These are phyloP conservation scores for Chaetogeoica ovagalla DNA, from an alignment of 2,888 invertebrate genomes.

Conservation along the genomic window DNA sequence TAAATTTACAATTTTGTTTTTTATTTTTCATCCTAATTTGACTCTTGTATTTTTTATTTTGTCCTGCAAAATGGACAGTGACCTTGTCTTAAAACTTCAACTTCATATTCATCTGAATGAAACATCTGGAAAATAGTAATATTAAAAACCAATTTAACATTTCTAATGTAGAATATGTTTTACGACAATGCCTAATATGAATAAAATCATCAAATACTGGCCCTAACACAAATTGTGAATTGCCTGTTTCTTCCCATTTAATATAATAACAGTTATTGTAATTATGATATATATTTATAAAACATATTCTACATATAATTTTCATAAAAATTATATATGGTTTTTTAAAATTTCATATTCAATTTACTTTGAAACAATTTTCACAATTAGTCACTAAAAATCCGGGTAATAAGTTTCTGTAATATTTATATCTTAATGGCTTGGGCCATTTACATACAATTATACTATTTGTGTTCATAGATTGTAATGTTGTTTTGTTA, in stretches of 20 bases:
- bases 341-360: too few species aligned
- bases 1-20: constrained; percentile 60
- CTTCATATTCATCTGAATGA: constrained; percentile 94
- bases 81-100: constrained; percentile 86
- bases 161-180: too few species aligned
- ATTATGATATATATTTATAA: too few species aligned
- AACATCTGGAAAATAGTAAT: constrained; percentile 74
- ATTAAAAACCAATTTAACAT: constrained; percentile 54
- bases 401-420: constrained; percentile 89
- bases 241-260: too few species aligned
- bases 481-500: constrained; percentile 70
- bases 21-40: constrained; percentile 26
- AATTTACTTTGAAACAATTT: constrained; percentile 80
- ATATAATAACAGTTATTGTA: too few species aligned
- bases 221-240: too few species aligned
- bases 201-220: too few species aligned
- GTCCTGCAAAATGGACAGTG: constrained; percentile 90
- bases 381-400: constrained; percentile 84
- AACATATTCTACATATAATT: too few species aligned
- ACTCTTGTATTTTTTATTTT: not conserved
- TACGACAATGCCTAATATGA: too few species aligned
- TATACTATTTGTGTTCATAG: constrained; percentile 79
- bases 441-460: constrained; percentile 76
- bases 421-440: constrained; percentile 77
- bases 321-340: too few species aligned